These are phyloP conservation scores for Carcharodon carcharias DNA, from an alignment of 2,797 vertebrate species.

Conservation along the genomic window DNA sequence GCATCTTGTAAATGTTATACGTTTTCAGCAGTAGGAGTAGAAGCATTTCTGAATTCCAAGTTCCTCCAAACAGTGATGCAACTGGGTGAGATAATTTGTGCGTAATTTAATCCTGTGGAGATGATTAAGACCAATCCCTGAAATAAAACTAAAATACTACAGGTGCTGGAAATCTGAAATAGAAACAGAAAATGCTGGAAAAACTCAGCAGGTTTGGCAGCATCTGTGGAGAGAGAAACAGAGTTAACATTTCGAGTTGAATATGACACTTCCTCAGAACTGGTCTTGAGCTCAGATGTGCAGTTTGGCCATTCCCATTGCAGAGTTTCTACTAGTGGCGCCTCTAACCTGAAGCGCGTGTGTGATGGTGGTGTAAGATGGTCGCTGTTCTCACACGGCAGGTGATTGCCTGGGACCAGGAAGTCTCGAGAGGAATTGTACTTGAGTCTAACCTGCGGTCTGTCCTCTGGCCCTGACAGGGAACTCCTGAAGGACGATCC, in stretches of 20 bases:
- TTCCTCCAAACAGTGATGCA: not conserved
- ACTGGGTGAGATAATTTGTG: not conserved
- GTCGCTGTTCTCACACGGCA: no score
- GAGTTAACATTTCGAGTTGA: no score
- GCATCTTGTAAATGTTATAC: no score
- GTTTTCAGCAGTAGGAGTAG: not conserved
- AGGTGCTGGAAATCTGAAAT: no score
- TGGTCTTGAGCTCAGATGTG: no score
- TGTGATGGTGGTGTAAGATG: not conserved
- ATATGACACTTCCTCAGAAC: no score
- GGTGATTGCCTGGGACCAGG: not conserved
- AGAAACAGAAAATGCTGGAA: no score
- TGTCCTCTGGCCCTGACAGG: not conserved
- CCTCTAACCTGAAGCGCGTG: not conserved
- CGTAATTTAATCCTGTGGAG: slow-evolving; percentile 9
- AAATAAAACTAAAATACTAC: not conserved
- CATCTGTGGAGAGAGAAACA: no score
- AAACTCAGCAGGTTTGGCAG: no score
- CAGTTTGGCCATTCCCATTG: not conserved
- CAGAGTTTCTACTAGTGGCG: not conserved
- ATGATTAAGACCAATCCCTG: not conserved
- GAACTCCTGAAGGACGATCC: slow-evolving; percentile 36
- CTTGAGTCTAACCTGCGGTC: not conserved
- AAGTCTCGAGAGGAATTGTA: not conserved
- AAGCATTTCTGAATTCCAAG: not conserved